phyloP scores from a whole-genome alignment of 2,113 vertebrate genomes.

The Cercocebus atys region DNA sequence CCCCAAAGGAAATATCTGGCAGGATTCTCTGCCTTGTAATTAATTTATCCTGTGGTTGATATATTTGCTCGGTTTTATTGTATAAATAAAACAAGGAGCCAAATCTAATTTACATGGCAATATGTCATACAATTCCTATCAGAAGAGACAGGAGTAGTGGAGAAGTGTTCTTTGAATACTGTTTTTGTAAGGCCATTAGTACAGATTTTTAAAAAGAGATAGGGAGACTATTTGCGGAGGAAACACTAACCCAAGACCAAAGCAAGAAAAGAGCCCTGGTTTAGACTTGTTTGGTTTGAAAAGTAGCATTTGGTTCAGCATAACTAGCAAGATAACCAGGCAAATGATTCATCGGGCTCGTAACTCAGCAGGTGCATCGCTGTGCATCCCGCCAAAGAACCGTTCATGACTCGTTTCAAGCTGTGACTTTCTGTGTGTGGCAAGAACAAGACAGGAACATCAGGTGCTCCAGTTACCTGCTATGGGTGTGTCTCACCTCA shows the following conservation, averaged over 20 bases:
- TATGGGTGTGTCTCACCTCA: constrained; percentile 59
- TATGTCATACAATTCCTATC: constrained; percentile 45
- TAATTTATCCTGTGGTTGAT: constrained; percentile 63
- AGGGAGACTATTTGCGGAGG: constrained; percentile 15
- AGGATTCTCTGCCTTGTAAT: constrained; percentile 32
- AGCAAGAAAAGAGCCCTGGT: constrained; percentile 34
- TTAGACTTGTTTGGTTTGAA: constrained; percentile 59
- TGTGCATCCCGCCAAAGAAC: constrained; percentile 64
- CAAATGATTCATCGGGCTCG: background rate
- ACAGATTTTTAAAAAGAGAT: constrained; percentile 1
- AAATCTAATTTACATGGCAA: constrained; percentile 52
- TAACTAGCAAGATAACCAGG: constrained; percentile 69
- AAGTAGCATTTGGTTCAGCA: constrained; percentile 54
- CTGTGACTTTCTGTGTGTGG: constrained; percentile 82
- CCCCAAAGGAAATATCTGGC: constrained; percentile 62
- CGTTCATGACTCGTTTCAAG: constrained; percentile 76
- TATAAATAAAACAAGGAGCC: constrained; percentile 54
- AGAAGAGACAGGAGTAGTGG: constrained; percentile 9
- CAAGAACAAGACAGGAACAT: constrained; percentile 72
- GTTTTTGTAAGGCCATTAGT: constrained; percentile 23
- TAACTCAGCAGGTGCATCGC: constrained; percentile 72
- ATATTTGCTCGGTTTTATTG: constrained; percentile 65
- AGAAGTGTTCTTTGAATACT: constrained; percentile 37
- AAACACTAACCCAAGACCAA: constrained; percentile 29
- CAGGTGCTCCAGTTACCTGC: constrained; percentile 48